Evolutionary conservation across 2,113 vertebrate genomes (phyloP), one percentile per base, ranked within the genome.

Genomic region (Pampusana beccarii): DNA sequence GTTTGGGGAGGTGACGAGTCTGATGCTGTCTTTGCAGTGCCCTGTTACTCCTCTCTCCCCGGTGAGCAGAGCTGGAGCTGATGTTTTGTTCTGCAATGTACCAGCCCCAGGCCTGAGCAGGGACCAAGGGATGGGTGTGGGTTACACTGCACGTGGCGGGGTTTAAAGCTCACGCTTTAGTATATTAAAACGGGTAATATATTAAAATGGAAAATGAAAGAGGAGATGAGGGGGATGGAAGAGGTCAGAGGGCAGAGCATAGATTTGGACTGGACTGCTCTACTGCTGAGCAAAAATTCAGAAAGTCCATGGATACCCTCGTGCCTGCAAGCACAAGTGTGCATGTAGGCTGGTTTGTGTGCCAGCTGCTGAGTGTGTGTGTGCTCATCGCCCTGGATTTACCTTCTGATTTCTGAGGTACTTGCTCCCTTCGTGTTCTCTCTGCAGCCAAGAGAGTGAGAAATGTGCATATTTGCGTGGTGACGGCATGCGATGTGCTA

Each of bases 141-240:
- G 56, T 73, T 23, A 61, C 26, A 36, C 9, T 15, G 36, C 24
- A n/a, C 14, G 0, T 11, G n/a, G 2, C 0, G 2, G 15, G 11
- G 14, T 6, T 46, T 65, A 46, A 64, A 90, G 8, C 8, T 48
- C 36, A 5, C 1, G 4, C 46, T 91, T 64, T 44, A 44, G 60
- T 34, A 6, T 1, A 29, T n/a, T 44, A 34, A 80, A 53, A 75
- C 6, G n/a, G 33, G 11, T 19, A 6, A 73, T 33, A 42, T 17
- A 62, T 33, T 31, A 17, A 85, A 64, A 64, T 44, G 12, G 23
- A 40, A 11, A 67, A 48, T 8, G 29, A 40, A 69, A 48, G 26
- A 51, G 28, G 28, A 58, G n/a, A 67, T 38, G 51, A 79, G 74
- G 19, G 3, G 25, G 16, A 31, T 38, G 53, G 66, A 50, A 58